Evolutionary conservation across 2,113 vertebrate species (phyloP).

Genomic region (Platichthys flesus): DNA sequence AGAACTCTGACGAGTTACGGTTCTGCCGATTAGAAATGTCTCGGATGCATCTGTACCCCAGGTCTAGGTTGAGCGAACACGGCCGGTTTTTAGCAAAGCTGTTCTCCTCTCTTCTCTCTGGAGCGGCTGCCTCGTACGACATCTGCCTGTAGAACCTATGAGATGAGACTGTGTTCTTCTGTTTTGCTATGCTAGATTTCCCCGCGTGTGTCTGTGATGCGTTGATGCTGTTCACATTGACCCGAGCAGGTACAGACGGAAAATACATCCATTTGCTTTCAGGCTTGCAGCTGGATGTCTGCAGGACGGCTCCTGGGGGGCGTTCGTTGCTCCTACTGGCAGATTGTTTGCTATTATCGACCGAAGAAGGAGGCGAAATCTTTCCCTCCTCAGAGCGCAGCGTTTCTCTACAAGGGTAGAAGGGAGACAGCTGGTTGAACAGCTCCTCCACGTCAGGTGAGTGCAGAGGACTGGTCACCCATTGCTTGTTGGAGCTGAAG

Average conservation of each 20-base stretch:
- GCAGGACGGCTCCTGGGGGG: constrained; percentile 46
- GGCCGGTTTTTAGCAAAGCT: constrained; percentile 73
- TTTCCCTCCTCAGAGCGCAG: constrained; percentile 41
- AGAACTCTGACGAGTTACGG: constrained; percentile 58
- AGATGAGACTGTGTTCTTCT: constrained; percentile 65
- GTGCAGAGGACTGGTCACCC: constrained; percentile 97
- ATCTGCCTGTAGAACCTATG: constrained; percentile 77
- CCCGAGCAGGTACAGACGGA: constrained; percentile 39
- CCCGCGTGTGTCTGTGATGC: constrained; percentile 50
- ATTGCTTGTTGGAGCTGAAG: constrained; percentile 83
- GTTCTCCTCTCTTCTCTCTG: constrained; percentile 72
- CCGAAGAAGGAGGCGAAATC: constrained; percentile 34
- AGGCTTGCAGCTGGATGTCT: constrained; percentile 42
- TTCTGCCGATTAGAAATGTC: constrained; percentile 82
- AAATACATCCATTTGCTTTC: constrained; percentile 53
- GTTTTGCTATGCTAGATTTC: constrained; percentile 64
- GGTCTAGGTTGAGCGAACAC: constrained; percentile 82
- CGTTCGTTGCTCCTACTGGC: constrained; percentile 30
- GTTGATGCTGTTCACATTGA: constrained; percentile 30
- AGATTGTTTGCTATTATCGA: constrained; percentile 23
- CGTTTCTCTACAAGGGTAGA: constrained; percentile 39
- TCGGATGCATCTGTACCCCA: constrained; percentile 77
- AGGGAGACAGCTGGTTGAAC: constrained; percentile 72
- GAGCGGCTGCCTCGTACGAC: constrained; percentile 71
- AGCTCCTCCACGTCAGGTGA: constrained; percentile 89